Evolutionary conservation across 2,888 invertebrate genomes (phyloP), one percentile per base, ranked within the genome.

Genomic region (Scaptomyza caliginosa): DNA sequence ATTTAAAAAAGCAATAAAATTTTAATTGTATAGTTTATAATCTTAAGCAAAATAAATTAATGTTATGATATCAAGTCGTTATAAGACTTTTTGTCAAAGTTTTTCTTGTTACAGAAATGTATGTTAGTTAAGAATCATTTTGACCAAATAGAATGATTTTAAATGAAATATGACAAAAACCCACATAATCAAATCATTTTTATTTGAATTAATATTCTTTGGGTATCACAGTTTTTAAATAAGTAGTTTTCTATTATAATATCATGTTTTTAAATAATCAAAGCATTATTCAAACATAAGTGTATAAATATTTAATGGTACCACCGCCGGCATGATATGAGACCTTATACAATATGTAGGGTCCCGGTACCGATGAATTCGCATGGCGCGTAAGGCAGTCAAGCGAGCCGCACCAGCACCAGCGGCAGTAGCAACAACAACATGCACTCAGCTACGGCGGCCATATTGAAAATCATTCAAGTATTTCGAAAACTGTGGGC

Each of bases 391-490:
- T 60, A 56, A 74, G 68, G 67, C 65, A 65, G 54, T 54, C 62
- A 26, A 67, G 64, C 70, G 63, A 70, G 51, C 48, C 39, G 42
- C 52, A 40, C 54, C 54, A 48, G 56, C 57, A 51, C 17, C 30
- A 39, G n/a, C 30, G 13, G 32, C 17, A n/a, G n/a, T 13, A 26
- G 28, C 64, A 63, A 54, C 43, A 58, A 39, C 52, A 42, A 60
- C 34, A 16, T 8, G 5, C 34, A 49, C 58, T 34, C 50, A 43
- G 48, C 49, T 42, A 49, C 67, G 76, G 83, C 89, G 88, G 90
- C 90, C 90, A 91, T 91, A 84, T 90, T 91, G 90, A 88, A 91
- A 89, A 84, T 89, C 89, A 91, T 71, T 91, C 84, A 89, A 89
- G 88, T 90, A 90, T 89, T 90, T 89, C 90, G 88, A 89, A 89